Evolutionary conservation across 2,113 vertebrate species (phyloP).

Genomic region (Gymnobelideus leadbeateri): DNA sequence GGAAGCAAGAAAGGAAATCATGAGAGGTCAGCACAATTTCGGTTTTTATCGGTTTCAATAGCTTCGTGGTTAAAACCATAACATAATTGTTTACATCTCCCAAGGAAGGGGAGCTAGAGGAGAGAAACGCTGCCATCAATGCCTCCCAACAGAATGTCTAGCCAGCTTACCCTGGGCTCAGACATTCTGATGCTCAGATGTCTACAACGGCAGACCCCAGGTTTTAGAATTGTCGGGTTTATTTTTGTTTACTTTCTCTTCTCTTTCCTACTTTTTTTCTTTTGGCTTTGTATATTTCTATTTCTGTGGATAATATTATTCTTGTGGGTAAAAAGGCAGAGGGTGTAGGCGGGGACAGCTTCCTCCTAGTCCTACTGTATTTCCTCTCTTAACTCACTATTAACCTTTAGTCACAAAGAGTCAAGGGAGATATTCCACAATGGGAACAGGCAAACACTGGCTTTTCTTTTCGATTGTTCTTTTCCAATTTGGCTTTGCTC

Average conservation of each 20-base stretch:
- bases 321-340: conserved; percentile 53
- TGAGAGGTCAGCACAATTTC: fast-evolving
- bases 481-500: conserved; percentile 19
- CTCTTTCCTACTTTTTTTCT: neutral
- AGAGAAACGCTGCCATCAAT: fast-evolving
- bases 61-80: conserved; percentile 37
- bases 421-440: neutral
- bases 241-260: neutral
- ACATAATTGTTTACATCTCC: conserved; percentile 29
- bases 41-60: conserved; percentile 43
- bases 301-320: conserved; percentile 68
- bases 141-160: fast-evolving
- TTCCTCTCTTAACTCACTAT: conserved; percentile 50
- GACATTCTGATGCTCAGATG: neutral
- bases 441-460: neutral
- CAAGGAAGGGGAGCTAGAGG: neutral
- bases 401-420: conserved; percentile 28
- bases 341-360: conserved; percentile 63
- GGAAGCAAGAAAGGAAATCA: neutral
- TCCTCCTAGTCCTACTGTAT: conserved; percentile 52
- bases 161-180: neutral
- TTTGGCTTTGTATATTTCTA: conserved; percentile 48
- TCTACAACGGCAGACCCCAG: fast-evolving
- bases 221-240: fast-evolving
- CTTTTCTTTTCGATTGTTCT: conserved; percentile 34